These are phyloP conservation scores for Epirrita christyi DNA, from an alignment of 2,888 invertebrate genomes.

Conservation along the genomic window DNA sequence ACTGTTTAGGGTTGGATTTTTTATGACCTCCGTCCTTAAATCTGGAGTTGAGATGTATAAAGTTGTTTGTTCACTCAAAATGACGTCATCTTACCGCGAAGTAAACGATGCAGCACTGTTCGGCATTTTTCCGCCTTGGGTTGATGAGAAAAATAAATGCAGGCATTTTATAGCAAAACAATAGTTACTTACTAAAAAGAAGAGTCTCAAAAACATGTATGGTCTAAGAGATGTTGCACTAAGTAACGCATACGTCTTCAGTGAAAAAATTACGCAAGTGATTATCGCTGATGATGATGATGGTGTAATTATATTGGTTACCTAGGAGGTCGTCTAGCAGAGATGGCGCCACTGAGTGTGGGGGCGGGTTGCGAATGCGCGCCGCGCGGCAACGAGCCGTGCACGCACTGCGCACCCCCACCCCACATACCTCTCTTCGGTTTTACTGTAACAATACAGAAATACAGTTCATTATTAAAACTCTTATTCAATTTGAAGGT, in stretches of 20 bases:
- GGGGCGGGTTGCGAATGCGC: conserved; percentile 76
- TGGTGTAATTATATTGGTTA: conserved; percentile 36
- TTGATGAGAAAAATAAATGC: not conserved
- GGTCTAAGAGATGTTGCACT: no score
- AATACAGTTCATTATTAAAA: no score
- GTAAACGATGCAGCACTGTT: conserved; percentile 6
- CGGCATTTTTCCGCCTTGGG: not conserved
- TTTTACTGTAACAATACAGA: conserved; percentile 62
- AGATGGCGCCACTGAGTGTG: conserved; percentile 80
- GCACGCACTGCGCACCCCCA: conserved; percentile 83
- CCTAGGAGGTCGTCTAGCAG: conserved; percentile 81
- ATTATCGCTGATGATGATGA: no score
- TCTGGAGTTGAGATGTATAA: conserved; percentile 32
- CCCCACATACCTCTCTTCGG: conserved; percentile 78
- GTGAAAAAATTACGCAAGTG: no score
- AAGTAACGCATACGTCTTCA: no score
- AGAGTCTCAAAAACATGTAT: no score
- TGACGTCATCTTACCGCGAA: conserved; percentile 12
- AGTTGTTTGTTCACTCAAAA: conserved; percentile 26
- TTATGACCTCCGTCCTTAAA: conserved; percentile 45
- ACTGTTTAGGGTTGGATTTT: conserved; percentile 47
- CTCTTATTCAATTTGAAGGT: no score
- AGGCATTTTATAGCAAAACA: not conserved
- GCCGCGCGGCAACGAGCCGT: conserved; percentile 79
- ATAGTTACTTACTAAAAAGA: no score